phyloP scores from a whole-genome alignment of 2,113 vertebrate genomes.

The Ochotona princeps region DNA sequence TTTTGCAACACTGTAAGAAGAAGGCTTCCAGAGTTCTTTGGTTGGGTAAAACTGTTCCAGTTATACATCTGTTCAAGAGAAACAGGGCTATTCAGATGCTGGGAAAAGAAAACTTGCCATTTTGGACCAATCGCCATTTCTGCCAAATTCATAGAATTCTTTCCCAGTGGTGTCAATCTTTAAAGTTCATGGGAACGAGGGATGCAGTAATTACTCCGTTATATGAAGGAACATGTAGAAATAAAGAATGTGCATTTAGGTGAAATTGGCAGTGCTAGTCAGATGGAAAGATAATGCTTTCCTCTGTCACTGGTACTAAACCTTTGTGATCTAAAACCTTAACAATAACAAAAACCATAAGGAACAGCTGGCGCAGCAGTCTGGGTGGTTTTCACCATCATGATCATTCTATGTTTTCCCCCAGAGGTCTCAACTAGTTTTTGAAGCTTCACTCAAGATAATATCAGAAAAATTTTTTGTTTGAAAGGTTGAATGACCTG shows the following conservation, averaged over 20 bases:
- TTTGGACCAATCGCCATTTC: not conserved
- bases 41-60: not conserved
- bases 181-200: not conserved
- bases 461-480: conserved; percentile 41
- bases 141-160: conserved; percentile 1
- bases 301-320: conserved; percentile 18
- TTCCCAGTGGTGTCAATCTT: not conserved
- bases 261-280: not conserved
- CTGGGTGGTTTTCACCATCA: not conserved
- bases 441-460: conserved; percentile 31
- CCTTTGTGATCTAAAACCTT: not conserved
- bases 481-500: conserved; percentile 39
- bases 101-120: not conserved
- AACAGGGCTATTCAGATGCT: conserved; percentile 7
- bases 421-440: not conserved
- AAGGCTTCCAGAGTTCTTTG: not conserved
- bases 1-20: conserved; percentile 18
- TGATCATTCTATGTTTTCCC: conserved; percentile 26
- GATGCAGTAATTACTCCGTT: not conserved
- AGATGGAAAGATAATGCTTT: conserved; percentile 38
- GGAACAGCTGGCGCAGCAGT: not conserved
- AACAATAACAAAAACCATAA: conserved; percentile 11
- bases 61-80: conserved; percentile 8
- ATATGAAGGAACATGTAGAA: conserved; percentile 35
- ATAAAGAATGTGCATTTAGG: not conserved